Conservation (phyloP, 2,888 invertebrate genomes). For the Camponotus fellah region DNA sequence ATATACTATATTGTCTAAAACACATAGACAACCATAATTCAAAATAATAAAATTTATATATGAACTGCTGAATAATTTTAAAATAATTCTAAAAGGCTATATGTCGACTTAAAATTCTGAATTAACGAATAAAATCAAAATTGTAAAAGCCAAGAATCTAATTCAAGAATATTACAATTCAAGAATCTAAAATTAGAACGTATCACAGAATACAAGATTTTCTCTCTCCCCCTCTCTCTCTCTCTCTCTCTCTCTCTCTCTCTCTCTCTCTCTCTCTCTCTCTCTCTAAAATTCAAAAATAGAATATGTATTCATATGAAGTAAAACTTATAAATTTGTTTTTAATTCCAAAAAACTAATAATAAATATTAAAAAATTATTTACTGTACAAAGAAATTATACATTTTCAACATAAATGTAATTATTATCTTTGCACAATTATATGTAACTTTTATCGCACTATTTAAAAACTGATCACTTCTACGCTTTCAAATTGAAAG, state of each 20-base stretch:
- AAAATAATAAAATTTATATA: conserved; percentile 1
- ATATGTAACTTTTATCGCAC: not conserved
- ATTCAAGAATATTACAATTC: not conserved
- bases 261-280: no score
- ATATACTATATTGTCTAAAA: conserved; percentile 11
- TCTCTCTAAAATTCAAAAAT: not conserved
- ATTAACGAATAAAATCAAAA: not conserved
- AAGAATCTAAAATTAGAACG: not conserved
- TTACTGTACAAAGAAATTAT: not conserved
- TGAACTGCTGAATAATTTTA: no score
- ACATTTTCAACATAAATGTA: not conserved
- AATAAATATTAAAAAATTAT: not conserved
- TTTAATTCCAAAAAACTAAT: not conserved
- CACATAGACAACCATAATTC: not conserved
- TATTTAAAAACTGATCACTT: not conserved
- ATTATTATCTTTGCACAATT: not conserved
- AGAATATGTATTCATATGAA: not conserved
- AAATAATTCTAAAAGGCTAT: not conserved
- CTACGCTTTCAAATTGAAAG: not conserved
- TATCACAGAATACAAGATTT: not conserved
- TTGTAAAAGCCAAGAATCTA: not conserved
- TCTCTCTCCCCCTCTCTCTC: no score
- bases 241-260: no score
- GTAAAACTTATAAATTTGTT: not conserved
- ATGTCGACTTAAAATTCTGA: not conserved